Evolutionary conservation across 2,888 invertebrate genomes (phyloP).

Genomic region (Tetragnatha montana): DNA sequence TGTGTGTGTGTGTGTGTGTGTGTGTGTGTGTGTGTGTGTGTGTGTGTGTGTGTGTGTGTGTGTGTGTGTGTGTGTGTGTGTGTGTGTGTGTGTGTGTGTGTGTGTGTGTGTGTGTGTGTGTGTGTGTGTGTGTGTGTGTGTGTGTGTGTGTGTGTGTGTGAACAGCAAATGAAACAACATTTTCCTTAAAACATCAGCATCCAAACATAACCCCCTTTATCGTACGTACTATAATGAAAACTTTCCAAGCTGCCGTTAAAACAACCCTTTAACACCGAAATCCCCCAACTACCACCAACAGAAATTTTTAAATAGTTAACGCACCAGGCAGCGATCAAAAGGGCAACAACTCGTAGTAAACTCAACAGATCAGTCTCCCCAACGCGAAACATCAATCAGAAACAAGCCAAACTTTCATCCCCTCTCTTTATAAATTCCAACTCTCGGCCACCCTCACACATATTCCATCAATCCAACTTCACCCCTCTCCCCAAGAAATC

Average conservation of each 20-base stretch:
- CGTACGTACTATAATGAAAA: no score
- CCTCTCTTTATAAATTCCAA: not conserved
- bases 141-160: slow-evolving; percentile 12
- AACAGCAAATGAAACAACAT: not conserved
- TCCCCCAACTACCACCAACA: no score
- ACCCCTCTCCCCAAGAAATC: slow-evolving; percentile 8
- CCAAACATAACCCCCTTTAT: no score
- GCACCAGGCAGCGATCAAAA: no score
- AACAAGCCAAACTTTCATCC: not conserved
- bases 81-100: slow-evolving; percentile 16
- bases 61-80: slow-evolving; percentile 12
- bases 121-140: slow-evolving; percentile 16
- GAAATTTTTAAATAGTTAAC: no score
- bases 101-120: slow-evolving; percentile 16
- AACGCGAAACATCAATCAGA: not conserved
- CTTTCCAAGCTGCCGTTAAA: no score
- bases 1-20: slow-evolving; percentile 16
- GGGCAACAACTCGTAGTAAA: no score
- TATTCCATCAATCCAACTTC: not conserved
- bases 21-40: slow-evolving; percentile 16
- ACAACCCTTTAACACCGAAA: no score
- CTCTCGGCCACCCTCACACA: not conserved
- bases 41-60: slow-evolving; percentile 16
- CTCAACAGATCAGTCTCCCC: no score
- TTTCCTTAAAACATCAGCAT: no score